phyloP scores from a whole-genome alignment of 92 coral and sea anemone species.

The Palythoa heliodiscus region DNA sequence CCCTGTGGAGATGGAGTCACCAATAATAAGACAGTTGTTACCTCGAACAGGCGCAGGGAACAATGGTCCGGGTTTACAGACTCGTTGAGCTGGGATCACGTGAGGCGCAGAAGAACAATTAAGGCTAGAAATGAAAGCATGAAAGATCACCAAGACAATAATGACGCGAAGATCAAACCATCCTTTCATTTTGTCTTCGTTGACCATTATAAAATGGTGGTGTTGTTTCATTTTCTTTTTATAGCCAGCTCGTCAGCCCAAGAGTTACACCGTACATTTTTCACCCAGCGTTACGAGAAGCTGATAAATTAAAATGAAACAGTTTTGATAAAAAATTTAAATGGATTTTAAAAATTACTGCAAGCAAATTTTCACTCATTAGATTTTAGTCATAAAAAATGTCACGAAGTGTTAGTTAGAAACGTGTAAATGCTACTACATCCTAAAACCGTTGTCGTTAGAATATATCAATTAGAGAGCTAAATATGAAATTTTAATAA shows the following conservation, averaged over 20 bases:
- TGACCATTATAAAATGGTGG: background rate
- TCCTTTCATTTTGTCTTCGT: background rate
- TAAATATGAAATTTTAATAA: slow-evolving; percentile 12
- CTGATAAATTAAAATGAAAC: background rate
- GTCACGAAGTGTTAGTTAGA: background rate
- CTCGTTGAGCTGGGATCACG: slow-evolving; percentile 36
- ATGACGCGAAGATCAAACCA: background rate
- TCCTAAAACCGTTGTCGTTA: background rate
- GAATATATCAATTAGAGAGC: background rate
- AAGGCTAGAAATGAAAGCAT: background rate
- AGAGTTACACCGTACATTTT: background rate
- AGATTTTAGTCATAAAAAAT: background rate
- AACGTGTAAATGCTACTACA: no score
- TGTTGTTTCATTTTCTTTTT: background rate
- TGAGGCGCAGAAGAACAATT: background rate
- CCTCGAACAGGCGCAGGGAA: slow-evolving; percentile 24
- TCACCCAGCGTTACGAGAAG: background rate
- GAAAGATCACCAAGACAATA: background rate
- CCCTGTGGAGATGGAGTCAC: slow-evolving; percentile 53
- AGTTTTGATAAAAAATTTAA: background rate
- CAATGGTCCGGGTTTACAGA: slow-evolving; percentile 49
- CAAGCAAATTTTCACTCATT: background rate
- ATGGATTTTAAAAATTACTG: background rate
- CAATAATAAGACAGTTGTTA: slow-evolving; percentile 41
- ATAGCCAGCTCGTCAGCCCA: background rate